phyloP scores from a whole-genome alignment of 2,113 vertebrate species.

The Penelope pileata region DNA sequence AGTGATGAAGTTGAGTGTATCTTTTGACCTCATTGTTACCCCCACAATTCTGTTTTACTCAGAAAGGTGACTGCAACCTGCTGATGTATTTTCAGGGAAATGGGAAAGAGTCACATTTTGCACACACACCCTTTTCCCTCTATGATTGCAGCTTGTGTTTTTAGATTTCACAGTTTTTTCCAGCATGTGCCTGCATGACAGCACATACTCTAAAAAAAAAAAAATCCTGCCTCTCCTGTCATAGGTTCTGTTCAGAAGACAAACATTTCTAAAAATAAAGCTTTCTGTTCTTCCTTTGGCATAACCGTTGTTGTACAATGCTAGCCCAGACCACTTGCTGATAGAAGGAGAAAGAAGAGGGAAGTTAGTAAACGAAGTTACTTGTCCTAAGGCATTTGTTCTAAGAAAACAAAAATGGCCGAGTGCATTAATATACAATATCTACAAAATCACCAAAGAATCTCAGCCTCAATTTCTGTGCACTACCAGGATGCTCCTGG shows the following conservation, averaged over 20 bases:
- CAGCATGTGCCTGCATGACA: background rate
- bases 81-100: background rate
- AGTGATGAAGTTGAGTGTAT: accelerated
- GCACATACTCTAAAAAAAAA: background rate
- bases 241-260: background rate
- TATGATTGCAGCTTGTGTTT: background rate
- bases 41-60: background rate
- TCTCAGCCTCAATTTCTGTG: background rate
- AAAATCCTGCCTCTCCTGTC: background rate
- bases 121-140: background rate
- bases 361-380: background rate
- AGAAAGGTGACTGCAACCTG: background rate
- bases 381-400: background rate
- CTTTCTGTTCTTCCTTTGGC: background rate
- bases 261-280: background rate
- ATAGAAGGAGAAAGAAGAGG: background rate
- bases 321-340: background rate
- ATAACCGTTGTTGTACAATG: background rate
- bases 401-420: background rate
- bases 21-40: background rate
- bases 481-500: background rate
- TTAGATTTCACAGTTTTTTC: background rate
- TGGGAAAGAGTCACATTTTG: background rate
- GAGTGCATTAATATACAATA: accelerated
- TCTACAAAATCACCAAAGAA: background rate